Evolutionary conservation across 2,888 invertebrate species (phyloP).

Genomic region (Scrobipalpa costella): DNA sequence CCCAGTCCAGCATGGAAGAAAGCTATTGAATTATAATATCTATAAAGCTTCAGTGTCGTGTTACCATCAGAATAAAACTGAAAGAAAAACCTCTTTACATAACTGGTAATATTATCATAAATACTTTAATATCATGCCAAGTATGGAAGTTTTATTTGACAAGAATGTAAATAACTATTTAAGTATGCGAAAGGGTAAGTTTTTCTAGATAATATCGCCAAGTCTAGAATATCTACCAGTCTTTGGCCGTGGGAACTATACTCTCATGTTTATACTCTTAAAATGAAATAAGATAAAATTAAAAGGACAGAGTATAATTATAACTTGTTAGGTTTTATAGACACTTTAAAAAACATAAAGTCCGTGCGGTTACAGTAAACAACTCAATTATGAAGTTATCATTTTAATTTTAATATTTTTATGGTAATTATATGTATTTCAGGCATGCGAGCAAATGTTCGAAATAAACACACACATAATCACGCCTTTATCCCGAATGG

Average conservation of each 20-base stretch:
- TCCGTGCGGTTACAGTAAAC: not conserved
- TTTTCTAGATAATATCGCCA: constrained; percentile 12
- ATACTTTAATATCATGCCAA: not conserved
- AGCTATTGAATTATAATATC: no score
- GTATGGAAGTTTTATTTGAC: constrained; percentile 12
- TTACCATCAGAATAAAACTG: constrained; percentile 9
- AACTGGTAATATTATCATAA: constrained; percentile 10
- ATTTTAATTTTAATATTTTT: not conserved
- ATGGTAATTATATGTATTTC: constrained; percentile 1
- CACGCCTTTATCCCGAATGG: no score
- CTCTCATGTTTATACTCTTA: not conserved
- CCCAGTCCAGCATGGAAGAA: no score
- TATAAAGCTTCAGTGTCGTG: not conserved
- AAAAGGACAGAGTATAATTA: not conserved
- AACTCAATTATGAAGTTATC: not conserved
- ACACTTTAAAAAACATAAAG: not conserved
- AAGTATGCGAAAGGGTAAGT: constrained; percentile 15
- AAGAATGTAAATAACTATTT: constrained; percentile 10
- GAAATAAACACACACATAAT: not conserved
- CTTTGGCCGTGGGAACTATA: not conserved
- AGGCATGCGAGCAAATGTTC: not conserved
- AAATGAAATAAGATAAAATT: constrained; percentile 1
- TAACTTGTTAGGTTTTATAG: not conserved
- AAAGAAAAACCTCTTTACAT: constrained; percentile 9
- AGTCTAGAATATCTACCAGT: not conserved